phyloP scores from a whole-genome alignment of 2,797 vertebrate genomes.

The Arremon aurantiirostris region DNA sequence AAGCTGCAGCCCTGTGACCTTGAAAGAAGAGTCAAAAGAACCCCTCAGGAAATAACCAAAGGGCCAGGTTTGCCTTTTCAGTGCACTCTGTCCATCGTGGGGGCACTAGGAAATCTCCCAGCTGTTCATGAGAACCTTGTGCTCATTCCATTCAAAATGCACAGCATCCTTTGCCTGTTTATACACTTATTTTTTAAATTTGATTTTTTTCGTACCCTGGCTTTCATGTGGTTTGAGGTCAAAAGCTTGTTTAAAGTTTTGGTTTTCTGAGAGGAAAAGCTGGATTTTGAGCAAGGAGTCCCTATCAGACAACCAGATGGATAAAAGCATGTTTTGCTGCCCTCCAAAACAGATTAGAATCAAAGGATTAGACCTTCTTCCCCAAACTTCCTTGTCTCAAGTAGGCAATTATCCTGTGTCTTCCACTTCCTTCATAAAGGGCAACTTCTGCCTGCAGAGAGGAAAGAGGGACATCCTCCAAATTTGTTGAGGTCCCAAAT shows the following conservation, averaged over 20 bases:
- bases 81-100: rapidly evolving
- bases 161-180: not conserved
- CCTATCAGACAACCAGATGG: not conserved
- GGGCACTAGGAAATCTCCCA: not conserved
- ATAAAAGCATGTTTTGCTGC: not conserved
- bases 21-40: not conserved
- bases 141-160: not conserved
- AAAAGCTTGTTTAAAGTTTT: not conserved
- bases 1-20: not conserved
- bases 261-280: not conserved
- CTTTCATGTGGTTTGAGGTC: not conserved
- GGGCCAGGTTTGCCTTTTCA: not conserved
- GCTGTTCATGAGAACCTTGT: not conserved
- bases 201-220: not conserved
- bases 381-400: not conserved
- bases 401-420: not conserved
- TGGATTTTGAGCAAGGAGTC: not conserved
- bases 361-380: not conserved
- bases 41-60: not conserved
- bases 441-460: not conserved
- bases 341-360: not conserved
- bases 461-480: not conserved
- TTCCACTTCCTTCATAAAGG: not conserved
- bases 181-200: too few relatives aligned
- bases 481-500: not conserved